phyloP scores from a whole-genome alignment of 2,113 vertebrate species.

The Phrynosoma platyrhinos region DNA sequence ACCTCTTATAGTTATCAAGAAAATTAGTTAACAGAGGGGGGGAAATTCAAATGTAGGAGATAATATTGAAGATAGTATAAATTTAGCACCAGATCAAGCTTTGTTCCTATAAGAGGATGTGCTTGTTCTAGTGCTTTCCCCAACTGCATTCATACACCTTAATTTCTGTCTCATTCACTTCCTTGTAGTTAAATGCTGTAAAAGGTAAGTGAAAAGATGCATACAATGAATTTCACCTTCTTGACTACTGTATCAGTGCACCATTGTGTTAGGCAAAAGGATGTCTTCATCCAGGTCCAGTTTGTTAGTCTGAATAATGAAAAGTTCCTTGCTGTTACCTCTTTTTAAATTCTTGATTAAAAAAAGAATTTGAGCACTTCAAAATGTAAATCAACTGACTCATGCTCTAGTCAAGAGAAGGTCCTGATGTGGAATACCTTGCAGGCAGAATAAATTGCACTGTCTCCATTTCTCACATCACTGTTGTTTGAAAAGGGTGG shows the following conservation, averaged over 20 bases:
- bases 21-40: neutral
- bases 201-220: neutral
- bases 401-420: no score
- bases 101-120: neutral
- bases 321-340: neutral
- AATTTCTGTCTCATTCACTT: constrained; percentile 6
- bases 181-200: neutral
- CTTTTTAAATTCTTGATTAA: constrained; percentile 40
- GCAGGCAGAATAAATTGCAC: neutral
- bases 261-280: constrained; percentile 5
- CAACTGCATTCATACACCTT: neutral
- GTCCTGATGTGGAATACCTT: neutral
- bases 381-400: neutral
- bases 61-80: neutral
- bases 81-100: neutral
- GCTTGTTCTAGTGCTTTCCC: neutral
- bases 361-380: constrained; percentile 14
- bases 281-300: accelerated
- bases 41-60: neutral
- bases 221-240: neutral
- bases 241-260: neutral
- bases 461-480: neutral
- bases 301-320: neutral
- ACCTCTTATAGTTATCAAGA: constrained; percentile 11
- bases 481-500: neutral